Percentiles rank a stretch among this genome's conserved stretches.
Conservation (phyloP, 1,140 invertebrate species). For the Spodoptera frugiperda region DNA sequence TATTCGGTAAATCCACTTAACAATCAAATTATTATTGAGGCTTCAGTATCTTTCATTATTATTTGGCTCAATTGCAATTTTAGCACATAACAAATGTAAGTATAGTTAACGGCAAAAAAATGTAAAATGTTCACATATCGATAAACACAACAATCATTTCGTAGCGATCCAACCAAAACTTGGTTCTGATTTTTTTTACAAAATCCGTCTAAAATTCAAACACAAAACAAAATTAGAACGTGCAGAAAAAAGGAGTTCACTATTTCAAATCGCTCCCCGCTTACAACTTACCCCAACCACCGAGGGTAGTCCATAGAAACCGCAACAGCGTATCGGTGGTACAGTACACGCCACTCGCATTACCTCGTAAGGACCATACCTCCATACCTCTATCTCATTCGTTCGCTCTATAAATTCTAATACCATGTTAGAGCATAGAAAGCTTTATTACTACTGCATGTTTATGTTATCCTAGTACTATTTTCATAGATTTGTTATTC, state of each 20-base stretch:
- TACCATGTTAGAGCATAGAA: slow-evolving; percentile 60
- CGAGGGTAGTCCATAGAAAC: slow-evolving; percentile 67
- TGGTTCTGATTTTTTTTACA: not conserved
- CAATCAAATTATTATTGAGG: too few species aligned
- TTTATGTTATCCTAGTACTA: slow-evolving; percentile 57
- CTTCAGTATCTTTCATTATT: too few species aligned
- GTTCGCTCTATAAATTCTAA: slow-evolving; percentile 68
- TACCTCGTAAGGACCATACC: slow-evolving; percentile 67
- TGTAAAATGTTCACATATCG: too few species aligned
- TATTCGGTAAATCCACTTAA: too few species aligned
- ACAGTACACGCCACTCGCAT: slow-evolving; percentile 68
- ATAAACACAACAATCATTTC: too few species aligned
- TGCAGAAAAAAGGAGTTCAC: too few species aligned
- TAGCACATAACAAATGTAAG: too few species aligned
- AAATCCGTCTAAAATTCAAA: too few species aligned
- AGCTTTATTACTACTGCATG: slow-evolving; percentile 64
- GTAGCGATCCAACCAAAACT: not conserved
- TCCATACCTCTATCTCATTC: slow-evolving; percentile 65
- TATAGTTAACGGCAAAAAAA: too few species aligned
- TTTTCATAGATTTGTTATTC: slow-evolving; percentile 49
- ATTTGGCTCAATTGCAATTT: too few species aligned
- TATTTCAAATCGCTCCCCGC: slow-evolving; percentile 27
- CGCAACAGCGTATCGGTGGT: slow-evolving; percentile 71
- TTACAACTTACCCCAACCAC: slow-evolving; percentile 49
- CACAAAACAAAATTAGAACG: too few species aligned